Conservation (phyloP, 2,113 vertebrate genomes). For the cattle (Bos taurus) region DNA sequence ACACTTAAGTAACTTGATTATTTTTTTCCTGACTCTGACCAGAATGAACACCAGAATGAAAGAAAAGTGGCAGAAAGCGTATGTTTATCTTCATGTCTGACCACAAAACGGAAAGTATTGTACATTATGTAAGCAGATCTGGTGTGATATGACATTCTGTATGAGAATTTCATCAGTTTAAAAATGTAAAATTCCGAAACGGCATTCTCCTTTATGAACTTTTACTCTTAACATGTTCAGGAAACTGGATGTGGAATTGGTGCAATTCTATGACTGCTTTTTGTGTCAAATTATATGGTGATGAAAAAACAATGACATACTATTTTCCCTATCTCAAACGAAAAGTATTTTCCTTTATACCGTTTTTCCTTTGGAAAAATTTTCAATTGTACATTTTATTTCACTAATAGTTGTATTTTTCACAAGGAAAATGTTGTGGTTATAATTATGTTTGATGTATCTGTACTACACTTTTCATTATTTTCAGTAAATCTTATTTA, state of each 20-base stretch:
- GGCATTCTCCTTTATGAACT: conserved; percentile 85
- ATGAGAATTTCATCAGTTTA: conserved; percentile 77
- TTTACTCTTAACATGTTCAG: conserved; percentile 86
- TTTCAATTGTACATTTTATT: conserved; percentile 89
- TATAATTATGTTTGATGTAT: conserved; percentile 88
- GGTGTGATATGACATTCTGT: conserved; percentile 82
- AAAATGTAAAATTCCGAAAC: conserved; percentile 78
- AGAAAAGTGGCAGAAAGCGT: conserved; percentile 74
- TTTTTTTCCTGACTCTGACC: conserved; percentile 67
- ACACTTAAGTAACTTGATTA: conserved; percentile 82
- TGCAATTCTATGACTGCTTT: conserved; percentile 90
- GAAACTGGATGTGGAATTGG: conserved; percentile 86
- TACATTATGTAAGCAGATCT: conserved; percentile 91
- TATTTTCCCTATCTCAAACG: conserved; percentile 89
- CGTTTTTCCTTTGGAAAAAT: conserved; percentile 78
- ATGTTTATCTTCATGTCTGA: conserved; percentile 81
- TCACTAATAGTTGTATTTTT: conserved; percentile 98
- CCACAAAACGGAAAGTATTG: conserved; percentile 85
- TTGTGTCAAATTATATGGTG: conserved; percentile 91
- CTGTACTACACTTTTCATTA: conserved; percentile 88
- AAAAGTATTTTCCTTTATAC: conserved; percentile 90
- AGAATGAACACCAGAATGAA: conserved; percentile 71
- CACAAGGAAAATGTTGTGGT: conserved; percentile 93
- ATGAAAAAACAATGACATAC: conserved; percentile 88
- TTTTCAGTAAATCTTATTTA: conserved; percentile 86